Evolutionary conservation across 1,140 invertebrate genomes (phyloP), one percentile per base, ranked within the genome.

Genomic region (Pararge aegeria): DNA sequence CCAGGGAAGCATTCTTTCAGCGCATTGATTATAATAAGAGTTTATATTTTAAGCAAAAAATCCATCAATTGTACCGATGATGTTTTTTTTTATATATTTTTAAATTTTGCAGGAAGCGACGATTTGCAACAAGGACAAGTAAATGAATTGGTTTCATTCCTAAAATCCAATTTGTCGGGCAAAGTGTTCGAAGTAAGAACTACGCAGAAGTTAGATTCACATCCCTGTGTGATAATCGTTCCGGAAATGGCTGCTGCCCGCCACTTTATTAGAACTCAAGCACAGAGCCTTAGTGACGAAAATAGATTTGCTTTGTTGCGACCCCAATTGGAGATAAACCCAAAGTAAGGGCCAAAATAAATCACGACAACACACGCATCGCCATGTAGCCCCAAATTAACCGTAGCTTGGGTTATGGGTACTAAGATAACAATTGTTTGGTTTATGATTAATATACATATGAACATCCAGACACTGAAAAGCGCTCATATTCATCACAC

Each of bases 191-290:
- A 94, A 46, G 94, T 97, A 1, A 95, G 95, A 85, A 93, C 96
- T 0, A 99, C 97, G 0, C 93, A 94, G 20, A 93, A 95, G 29
- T 85, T 99, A 13, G 96, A 96, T 57, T 93, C 93, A 1, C 97
- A 99, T 91, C 98, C 98, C 0, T 98, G 97, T 83, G 95, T 98
- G 0, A 93, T 99, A 0, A 98, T 97, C 1, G 96, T 98, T 0
- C 95, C 97, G 73, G 97, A 99, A 87, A 98, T 99, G 97, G 97
- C 96, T 0, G 96, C 97, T 7, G 97, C 97, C 0, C 90, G 98
- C 60, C 98, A 99, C 86, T 98, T 99, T 73, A 94, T 99, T 55
- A 93, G 95, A 46, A 97, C 97, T 3, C 96, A 98, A 73, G 94
- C 96, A 50, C 94, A 96, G 75, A 94, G 95, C 69, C 90, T 98